A percentile compares a stretch with the other conserved stretches of the same genome.
phyloP scores from a whole-genome alignment of 2,888 invertebrate genomes.

The Dynastes maya region DNA sequence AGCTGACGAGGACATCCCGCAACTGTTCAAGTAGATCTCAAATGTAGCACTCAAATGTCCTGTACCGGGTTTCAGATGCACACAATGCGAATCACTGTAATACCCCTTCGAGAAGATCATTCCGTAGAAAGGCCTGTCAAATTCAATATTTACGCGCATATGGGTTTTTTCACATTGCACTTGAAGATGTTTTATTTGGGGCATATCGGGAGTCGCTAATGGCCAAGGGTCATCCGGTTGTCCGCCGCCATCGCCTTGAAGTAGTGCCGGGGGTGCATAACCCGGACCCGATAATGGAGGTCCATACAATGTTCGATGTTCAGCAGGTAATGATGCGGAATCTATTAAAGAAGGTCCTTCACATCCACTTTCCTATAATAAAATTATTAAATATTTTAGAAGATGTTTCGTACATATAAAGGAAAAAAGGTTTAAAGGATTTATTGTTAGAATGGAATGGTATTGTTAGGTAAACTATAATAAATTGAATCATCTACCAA shows the following conservation, averaged over 20 bases:
- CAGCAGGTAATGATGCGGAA: constrained; percentile 85
- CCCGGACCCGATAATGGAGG: constrained; percentile 75
- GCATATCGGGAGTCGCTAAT: constrained; percentile 89
- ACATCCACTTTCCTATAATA: constrained; percentile 81
- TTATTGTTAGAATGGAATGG: neutral
- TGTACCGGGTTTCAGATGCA: constrained; percentile 92
- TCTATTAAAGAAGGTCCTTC: constrained; percentile 83
- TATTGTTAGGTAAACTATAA: too few species aligned
- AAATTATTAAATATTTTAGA: constrained; percentile 25
- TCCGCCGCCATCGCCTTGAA: constrained; percentile 68
- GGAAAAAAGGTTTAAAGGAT: constrained; percentile 52
- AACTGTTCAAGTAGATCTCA: constrained; percentile 93
- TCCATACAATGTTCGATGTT: constrained; percentile 85
- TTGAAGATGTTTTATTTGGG: constrained; percentile 93
- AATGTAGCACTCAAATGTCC: constrained; percentile 94
- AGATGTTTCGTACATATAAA: neutral
- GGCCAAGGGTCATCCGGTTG: constrained; percentile 90
- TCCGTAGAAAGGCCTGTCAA: constrained; percentile 95
- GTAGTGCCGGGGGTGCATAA: constrained; percentile 66
- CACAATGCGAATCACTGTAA: constrained; percentile 93
- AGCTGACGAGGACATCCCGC: constrained; percentile 95
- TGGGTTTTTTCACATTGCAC: constrained; percentile 97
- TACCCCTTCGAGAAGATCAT: constrained; percentile 97
- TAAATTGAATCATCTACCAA: too few species aligned
- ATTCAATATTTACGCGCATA: constrained; percentile 96